Evolutionary conservation across 2,113 vertebrate species (phyloP), one percentile per base, ranked within the genome.

Genomic region (Antechinus flavipes): DNA sequence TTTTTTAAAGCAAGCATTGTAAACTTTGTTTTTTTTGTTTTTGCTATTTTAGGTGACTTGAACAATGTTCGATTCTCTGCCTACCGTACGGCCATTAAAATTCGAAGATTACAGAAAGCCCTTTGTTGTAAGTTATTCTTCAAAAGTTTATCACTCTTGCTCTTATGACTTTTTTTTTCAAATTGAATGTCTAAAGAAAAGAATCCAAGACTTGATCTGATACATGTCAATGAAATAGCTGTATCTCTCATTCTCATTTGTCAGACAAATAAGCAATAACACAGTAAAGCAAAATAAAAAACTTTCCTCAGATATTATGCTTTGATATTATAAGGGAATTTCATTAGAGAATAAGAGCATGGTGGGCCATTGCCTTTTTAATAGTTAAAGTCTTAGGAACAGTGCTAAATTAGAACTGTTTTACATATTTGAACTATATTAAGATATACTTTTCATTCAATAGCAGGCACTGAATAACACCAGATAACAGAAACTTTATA

Each of bases 11-110:
- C 16, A 76, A 68, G 16, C 0, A 3, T 42, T 84, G n/a, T 8
- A 23, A 84, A 84, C 6, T 22, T 84, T 19, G 35, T 7, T 84
- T 14, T 2, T 96, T 94, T 91, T 97, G 27, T 68, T 96, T 98
- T 46, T 97, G 49, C n/a, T 91, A 0, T 98, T 99, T 93, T 98
- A 99, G 99, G 99, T 90, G 99, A 99, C 98, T 97, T 99, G 97
- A 99, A 99, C 98, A 99, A 99, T 0, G 99, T 99, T 49, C 99
- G 99, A 93, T 99, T 99, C 99, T 99, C 99, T 19, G 99, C 99
- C 54, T 99, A 99, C 98, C 99, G 99, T 93, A 99, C 99, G 0
- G 99, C 99, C 92, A 99, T 99, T 99, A 99, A 99, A 98, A 99
- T 99, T 97, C 99, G 99, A 92, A 98, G 99, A 89, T 99, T 99